These are phyloP conservation scores for Anorthoa munda DNA, from an alignment of 2,888 invertebrate species.

Conservation along the genomic window DNA sequence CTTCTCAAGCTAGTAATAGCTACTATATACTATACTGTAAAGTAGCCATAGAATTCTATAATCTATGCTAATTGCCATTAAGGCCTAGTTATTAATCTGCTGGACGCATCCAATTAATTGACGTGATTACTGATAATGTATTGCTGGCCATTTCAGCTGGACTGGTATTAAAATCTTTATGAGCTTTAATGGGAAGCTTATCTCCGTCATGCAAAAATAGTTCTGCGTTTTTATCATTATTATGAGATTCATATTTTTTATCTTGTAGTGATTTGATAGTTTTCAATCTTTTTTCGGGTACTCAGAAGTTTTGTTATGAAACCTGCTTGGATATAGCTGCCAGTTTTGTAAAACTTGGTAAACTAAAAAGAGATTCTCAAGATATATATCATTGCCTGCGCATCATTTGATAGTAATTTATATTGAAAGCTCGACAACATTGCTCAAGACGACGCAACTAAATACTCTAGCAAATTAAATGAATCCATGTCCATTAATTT, in stretches of 20 bases:
- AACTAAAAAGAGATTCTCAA: background rate
- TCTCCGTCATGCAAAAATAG: background rate
- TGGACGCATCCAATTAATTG: constrained; percentile 54
- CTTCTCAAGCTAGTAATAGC: constrained; percentile 50
- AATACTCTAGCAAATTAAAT: constrained; percentile 6
- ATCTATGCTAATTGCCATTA: constrained; percentile 53
- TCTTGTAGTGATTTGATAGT: background rate
- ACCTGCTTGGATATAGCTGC: background rate
- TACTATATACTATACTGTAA: no score
- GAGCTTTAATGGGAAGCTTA: constrained; percentile 13
- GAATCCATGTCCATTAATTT: constrained; percentile 47
- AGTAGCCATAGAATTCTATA: constrained; percentile 51
- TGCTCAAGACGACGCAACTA: background rate
- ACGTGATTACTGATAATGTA: constrained; percentile 49
- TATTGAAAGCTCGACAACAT: background rate
- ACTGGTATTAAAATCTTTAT: constrained; percentile 32
- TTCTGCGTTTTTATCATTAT: background rate
- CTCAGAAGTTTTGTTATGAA: background rate
- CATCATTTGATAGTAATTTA: background rate
- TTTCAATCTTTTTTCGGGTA: no score
- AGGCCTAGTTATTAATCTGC: constrained; percentile 52
- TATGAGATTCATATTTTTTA: background rate
- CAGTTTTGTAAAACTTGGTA: background rate
- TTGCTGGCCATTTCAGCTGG: constrained; percentile 35
- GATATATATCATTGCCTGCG: background rate